Evolutionary conservation across 2,888 invertebrate species (phyloP), one percentile per base, ranked within the genome.

Genomic region (Apodemia zela): DNA sequence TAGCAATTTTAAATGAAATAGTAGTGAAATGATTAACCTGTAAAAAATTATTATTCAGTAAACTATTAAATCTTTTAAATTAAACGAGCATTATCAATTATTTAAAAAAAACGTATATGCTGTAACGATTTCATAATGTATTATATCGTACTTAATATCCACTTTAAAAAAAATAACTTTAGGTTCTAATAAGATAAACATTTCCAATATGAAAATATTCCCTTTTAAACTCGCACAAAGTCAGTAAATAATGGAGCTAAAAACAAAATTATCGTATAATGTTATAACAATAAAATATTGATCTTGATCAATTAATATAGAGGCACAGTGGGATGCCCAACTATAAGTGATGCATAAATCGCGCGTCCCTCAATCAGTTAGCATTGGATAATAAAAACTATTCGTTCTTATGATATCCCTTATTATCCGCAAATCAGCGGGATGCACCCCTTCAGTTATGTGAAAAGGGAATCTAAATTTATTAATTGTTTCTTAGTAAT

Each of bases 241-340:
- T 47, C 17, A n/a, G 17, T 5, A 47, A 17, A 47, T 6, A 13
- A 15, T 5, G 0, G 2, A 15, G 3, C n/a, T n/a, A 57, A 57
- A 57, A 57, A 6, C 15, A 10, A 15, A 25, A 54, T 54, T 25
- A 54, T 54, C 6, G 54, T 11, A 29, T 29, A 57, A 57, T 7
- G 57, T 57, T 25, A 75, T 73, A 80, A 82, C 81, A 84, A 85
- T 81, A 75, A 75, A 71, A 74, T 77, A 82, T 82, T 85, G 83
- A 87, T 87, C 78, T 73, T 74, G 81, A 78, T 79, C 79, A 85
- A 88, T 87, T 86, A 87, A 82, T 79, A 80, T 82, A 79, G 80
- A 75, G 72, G 71, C 82, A 66, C 86, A 67, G 76, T 81, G 77
- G 85, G 86, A 84, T 73, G 83, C 73, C 78, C 72, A 69, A 74